Conservation (phyloP, 2,888 invertebrate species). For the Drosophila colorata region DNA sequence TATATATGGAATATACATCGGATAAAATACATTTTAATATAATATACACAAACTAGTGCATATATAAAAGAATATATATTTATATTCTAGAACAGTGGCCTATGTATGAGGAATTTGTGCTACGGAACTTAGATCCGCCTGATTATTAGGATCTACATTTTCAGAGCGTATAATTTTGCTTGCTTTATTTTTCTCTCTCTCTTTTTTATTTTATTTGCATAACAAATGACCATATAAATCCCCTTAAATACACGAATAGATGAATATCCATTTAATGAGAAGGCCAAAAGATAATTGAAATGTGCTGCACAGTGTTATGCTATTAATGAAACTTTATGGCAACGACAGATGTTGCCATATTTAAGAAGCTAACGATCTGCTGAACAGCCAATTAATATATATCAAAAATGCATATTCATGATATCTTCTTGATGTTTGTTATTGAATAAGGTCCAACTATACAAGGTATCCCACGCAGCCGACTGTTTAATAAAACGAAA, state of each 20-base stretch:
- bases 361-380: constrained; percentile 73
- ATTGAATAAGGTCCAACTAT: constrained; percentile 17
- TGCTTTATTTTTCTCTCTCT: not conserved
- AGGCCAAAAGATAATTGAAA: constrained; percentile 19
- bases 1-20: no score
- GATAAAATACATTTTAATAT: no score
- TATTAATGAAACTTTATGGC: constrained; percentile 60
- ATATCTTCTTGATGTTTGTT: constrained; percentile 27
- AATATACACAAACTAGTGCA: no score
- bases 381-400: constrained; percentile 72
- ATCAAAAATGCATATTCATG: constrained; percentile 73
- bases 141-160: no score
- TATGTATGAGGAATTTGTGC: no score
- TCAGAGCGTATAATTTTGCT: no score
- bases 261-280: constrained; percentile 2
- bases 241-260: not conserved
- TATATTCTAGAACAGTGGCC: no score
- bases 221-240: not conserved
- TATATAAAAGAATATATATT: no score
- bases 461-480: constrained; percentile 44
- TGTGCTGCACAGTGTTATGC: constrained; percentile 41
- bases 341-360: constrained; percentile 47
- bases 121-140: no score
- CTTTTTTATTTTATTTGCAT: not conserved
- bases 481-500: constrained; percentile 10